A percentile compares a stretch with the other conserved stretches of the same genome.
These are phyloP conservation scores for Danio kyathit DNA, from an alignment of 2,797 vertebrate genomes.

Conservation along the genomic window DNA sequence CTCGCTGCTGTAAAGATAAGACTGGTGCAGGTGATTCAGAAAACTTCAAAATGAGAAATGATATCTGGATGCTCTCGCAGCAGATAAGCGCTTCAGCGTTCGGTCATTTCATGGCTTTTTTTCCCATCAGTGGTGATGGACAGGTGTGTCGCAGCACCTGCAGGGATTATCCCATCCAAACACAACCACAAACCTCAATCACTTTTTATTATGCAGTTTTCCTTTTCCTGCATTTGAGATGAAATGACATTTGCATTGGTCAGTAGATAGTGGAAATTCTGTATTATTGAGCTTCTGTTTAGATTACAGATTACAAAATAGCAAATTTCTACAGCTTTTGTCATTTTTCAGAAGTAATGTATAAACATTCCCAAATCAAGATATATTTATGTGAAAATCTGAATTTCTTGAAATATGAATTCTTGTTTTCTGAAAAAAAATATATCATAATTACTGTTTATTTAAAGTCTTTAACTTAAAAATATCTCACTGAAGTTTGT, in stretches of 20 bases:
- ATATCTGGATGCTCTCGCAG: constrained; percentile 50
- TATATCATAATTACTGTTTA: too few relatives aligned
- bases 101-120: constrained; percentile 45
- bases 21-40: constrained; percentile 49
- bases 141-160: constrained; percentile 56
- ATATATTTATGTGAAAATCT: too few relatives aligned
- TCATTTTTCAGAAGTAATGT: too few relatives aligned
- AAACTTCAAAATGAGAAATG: constrained; percentile 59
- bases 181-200: not conserved
- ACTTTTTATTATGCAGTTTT: constrained; percentile 56
- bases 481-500: too few relatives aligned
- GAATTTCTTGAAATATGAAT: too few relatives aligned
- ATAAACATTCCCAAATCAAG: too few relatives aligned
- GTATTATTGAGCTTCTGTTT: constrained; percentile 43
- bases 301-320: too few relatives aligned
- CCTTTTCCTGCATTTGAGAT: constrained; percentile 55
- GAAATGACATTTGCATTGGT: constrained; percentile 55
- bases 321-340: too few relatives aligned
- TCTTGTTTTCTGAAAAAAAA: too few relatives aligned
- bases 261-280: constrained; percentile 22
- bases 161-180: constrained; percentile 52
- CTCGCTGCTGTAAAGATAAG: constrained; percentile 54
- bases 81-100: constrained; percentile 52
- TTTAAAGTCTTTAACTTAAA: too few relatives aligned
- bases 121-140: constrained; percentile 35